phyloP scores from a whole-genome alignment of 2,888 invertebrate genomes.

The Spialia ferax region DNA sequence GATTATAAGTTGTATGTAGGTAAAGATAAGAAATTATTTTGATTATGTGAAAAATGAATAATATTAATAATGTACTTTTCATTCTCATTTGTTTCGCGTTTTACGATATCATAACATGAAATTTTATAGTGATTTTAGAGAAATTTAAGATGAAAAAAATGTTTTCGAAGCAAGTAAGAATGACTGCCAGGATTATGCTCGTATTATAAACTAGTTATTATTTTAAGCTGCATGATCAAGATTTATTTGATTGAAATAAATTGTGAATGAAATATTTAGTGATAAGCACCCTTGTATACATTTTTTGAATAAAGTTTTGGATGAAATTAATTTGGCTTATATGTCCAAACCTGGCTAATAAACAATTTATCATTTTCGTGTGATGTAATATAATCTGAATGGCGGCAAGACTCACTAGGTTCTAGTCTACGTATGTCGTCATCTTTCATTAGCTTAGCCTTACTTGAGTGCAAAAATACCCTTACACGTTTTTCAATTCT shows the following conservation, averaged over 20 bases:
- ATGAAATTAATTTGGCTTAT: not conserved
- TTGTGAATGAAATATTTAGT: constrained; percentile 1
- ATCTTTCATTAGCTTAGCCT: too few species aligned
- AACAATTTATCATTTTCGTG: too few species aligned
- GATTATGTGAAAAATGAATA: not conserved
- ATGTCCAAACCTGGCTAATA: too few species aligned
- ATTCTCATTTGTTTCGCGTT: constrained; percentile 6
- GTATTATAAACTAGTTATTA: constrained; percentile 5
- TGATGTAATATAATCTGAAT: too few species aligned
- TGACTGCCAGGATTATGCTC: not conserved
- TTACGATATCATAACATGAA: not conserved
- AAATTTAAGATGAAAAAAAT: not conserved
- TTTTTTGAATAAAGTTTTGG: constrained; percentile 1
- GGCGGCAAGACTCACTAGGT: not conserved
- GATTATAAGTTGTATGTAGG: not conserved
- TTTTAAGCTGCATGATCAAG: constrained; percentile 2
- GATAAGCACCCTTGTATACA: not conserved
- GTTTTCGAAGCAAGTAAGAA: not conserved
- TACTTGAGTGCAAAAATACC: too few species aligned
- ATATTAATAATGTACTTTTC: not conserved
- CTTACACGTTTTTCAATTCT: too few species aligned
- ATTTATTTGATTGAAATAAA: constrained; percentile 2
- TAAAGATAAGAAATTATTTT: not conserved
- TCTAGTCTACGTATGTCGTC: too few species aligned
- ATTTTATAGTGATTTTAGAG: not conserved